Conservation (phyloP, 2,888 invertebrate species). For the Dioctria rufipes region DNA sequence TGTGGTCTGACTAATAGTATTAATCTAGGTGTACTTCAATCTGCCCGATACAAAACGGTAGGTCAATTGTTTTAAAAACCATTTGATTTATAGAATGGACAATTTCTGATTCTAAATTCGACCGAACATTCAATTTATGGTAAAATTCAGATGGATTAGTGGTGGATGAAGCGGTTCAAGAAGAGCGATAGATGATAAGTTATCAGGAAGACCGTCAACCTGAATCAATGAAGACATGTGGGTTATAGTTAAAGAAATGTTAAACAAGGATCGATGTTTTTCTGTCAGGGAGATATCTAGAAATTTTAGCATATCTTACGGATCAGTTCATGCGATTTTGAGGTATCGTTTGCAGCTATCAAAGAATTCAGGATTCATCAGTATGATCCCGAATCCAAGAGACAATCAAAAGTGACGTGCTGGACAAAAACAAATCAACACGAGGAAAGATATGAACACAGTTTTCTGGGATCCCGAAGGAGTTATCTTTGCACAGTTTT, state of each 20-base stretch:
- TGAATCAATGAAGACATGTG: not conserved
- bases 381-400: not conserved
- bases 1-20: too few relatives aligned
- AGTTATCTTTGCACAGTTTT: not conserved
- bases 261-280: not conserved
- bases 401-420: not conserved
- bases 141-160: not conserved
- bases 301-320: not conserved
- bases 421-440: not conserved
- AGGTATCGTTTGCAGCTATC: not conserved
- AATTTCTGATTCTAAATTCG: too few relatives aligned
- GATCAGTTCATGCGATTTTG: constrained; percentile 7
- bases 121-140: not conserved
- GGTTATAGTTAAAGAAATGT: constrained; percentile 1
- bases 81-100: too few relatives aligned
- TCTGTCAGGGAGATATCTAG: not conserved
- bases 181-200: not conserved
- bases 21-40: too few relatives aligned
- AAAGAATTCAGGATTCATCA: not conserved
- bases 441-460: not conserved
- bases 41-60: too few relatives aligned
- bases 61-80: too few relatives aligned
- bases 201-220: not conserved
- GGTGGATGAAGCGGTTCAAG: not conserved
- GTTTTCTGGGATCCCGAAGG: constrained; percentile 4